phyloP scores from a whole-genome alignment of 1,140 invertebrate genomes.

The Theocolax elegans region DNA sequence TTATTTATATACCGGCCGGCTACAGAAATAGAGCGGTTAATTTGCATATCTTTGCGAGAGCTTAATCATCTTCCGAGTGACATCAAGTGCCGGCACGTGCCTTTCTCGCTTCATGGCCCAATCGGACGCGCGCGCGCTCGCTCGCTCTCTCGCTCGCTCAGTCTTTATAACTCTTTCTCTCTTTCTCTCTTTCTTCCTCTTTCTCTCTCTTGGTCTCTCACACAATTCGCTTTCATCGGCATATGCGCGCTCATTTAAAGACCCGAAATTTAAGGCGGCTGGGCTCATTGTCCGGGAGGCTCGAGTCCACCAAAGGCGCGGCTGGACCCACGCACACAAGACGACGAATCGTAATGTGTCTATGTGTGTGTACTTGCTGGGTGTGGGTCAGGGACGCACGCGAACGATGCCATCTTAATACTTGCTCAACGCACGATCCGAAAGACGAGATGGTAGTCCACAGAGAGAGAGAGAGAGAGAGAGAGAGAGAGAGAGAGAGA shows the following conservation, averaged over 20 bases:
- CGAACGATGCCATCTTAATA: slow-evolving; percentile 29
- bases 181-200: not conserved
- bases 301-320: not conserved
- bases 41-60: slow-evolving; percentile 45
- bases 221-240: slow-evolving; percentile 1
- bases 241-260: slow-evolving; percentile 23
- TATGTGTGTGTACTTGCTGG: not conserved
- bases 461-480: slow-evolving; percentile 2
- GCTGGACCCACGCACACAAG: not conserved
- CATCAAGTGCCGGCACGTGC: slow-evolving; percentile 44
- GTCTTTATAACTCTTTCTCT: not conserved
- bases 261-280: slow-evolving; percentile 14
- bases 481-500: slow-evolving; percentile 26
- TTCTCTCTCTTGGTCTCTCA: not conserved
- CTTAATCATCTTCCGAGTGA: slow-evolving; percentile 45
- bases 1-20: slow-evolving; percentile 37
- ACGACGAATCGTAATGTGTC: not conserved
- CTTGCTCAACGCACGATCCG: not conserved
- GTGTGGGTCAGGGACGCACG: slow-evolving; percentile 22
- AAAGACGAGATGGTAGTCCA: slow-evolving; percentile 1
- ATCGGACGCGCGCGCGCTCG: slow-evolving; percentile 14
- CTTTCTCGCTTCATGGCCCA: slow-evolving; percentile 43
- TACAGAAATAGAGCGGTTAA: slow-evolving; percentile 43
- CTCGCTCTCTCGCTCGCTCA: not conserved
- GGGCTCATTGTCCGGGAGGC: slow-evolving; percentile 13